Conservation (phyloP, 2,113 vertebrate species). For the Cryptotis parvus region DNA sequence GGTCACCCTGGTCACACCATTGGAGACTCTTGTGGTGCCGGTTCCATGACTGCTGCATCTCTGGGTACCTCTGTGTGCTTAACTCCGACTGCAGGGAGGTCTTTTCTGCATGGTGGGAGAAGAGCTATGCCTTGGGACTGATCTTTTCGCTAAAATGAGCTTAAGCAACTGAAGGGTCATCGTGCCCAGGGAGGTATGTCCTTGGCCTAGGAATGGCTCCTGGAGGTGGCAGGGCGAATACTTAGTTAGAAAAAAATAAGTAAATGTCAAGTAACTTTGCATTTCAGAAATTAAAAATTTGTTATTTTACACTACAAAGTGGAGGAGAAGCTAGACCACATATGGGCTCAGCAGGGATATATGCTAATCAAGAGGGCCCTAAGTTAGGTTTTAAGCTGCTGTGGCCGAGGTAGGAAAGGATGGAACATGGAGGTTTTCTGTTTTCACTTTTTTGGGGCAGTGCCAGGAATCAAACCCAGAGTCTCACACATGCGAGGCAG, state of each 20-base stretch:
- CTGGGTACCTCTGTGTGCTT: background rate
- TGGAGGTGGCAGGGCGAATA: background rate
- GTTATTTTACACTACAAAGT: conserved; percentile 21
- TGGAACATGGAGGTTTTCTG: too few species aligned
- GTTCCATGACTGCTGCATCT: background rate
- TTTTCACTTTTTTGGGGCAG: too few species aligned
- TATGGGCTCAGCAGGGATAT: conserved; percentile 3
- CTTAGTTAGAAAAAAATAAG: conserved; percentile 49
- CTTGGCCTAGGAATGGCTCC: background rate
- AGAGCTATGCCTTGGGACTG: background rate
- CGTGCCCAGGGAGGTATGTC: background rate
- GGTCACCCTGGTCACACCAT: background rate
- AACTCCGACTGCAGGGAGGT: background rate
- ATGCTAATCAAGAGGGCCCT: conserved; percentile 8
- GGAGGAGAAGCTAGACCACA: conserved; percentile 37
- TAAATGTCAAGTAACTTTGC: background rate
- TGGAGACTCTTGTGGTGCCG: background rate
- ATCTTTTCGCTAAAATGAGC: background rate
- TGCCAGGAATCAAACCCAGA: too few species aligned
- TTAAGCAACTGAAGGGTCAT: background rate
- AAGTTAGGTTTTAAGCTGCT: conserved; percentile 36
- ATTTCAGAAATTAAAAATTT: conserved; percentile 49
- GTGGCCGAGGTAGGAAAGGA: background rate
- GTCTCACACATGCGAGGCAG: too few species aligned
- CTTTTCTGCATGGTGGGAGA: background rate